phyloP scores from a whole-genome alignment of 2,797 vertebrate genomes.

The Hydrophis major region DNA sequence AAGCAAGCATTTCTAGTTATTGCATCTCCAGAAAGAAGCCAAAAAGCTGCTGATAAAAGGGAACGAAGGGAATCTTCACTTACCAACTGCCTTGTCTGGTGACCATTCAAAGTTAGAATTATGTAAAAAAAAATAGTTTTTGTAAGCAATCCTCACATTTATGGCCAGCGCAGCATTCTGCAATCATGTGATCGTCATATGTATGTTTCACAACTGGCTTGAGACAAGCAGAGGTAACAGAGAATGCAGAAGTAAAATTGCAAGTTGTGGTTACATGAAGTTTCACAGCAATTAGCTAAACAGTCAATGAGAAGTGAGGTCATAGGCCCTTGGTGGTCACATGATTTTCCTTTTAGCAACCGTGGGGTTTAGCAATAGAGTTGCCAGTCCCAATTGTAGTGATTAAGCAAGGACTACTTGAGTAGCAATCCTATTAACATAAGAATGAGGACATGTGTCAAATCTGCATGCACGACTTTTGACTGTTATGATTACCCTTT shows the following conservation, averaged over 20 bases:
- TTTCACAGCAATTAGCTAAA: background rate
- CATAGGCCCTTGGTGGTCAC: background rate
- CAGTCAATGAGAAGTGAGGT: background rate
- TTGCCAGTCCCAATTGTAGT: background rate
- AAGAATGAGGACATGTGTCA: background rate
- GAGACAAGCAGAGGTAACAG: background rate
- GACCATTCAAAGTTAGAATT: background rate
- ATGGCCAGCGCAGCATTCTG: background rate
- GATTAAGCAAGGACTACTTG: background rate
- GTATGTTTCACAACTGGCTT: background rate
- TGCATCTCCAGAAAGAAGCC: background rate
- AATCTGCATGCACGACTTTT: background rate
- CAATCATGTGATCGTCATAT: background rate
- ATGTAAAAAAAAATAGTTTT: background rate
- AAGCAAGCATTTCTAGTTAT: background rate
- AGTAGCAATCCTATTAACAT: background rate
- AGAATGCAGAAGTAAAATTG: background rate
- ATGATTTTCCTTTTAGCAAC: background rate
- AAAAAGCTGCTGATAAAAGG: background rate
- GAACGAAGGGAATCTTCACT: background rate
- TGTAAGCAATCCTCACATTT: background rate
- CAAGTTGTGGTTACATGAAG: background rate
- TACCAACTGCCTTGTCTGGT: background rate
- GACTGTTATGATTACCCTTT: background rate
- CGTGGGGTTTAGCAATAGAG: background rate